Conservation (phyloP, 1,140 invertebrate genomes). For the Polyergus mexicanus region DNA sequence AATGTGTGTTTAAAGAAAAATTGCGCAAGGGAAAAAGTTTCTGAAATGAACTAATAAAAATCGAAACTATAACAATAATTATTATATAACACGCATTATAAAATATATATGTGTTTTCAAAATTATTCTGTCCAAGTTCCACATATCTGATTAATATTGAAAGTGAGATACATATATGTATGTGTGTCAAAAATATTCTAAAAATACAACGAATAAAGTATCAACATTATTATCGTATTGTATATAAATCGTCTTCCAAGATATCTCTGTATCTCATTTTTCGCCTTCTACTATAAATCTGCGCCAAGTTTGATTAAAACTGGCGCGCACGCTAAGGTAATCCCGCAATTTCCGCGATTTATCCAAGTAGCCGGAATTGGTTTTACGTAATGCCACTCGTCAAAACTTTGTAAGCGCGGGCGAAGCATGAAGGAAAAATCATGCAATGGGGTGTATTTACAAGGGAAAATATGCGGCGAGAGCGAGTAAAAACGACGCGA, state of each 20-base stretch:
- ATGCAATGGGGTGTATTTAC: slow-evolving; percentile 23
- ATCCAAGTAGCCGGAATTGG: background rate
- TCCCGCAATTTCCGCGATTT: slow-evolving; percentile 43
- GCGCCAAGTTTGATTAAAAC: slow-evolving; percentile 52
- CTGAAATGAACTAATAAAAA: background rate
- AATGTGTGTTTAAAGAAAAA: background rate
- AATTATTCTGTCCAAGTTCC: background rate
- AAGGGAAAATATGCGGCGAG: background rate
- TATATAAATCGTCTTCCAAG: background rate
- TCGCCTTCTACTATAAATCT: slow-evolving; percentile 34
- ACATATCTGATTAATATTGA: background rate
- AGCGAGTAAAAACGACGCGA: slow-evolving; percentile 22
- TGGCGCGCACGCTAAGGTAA: background rate
- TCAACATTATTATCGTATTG: background rate
- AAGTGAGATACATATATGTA: background rate
- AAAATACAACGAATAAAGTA: background rate
- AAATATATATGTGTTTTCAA: background rate
- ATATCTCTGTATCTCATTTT: slow-evolving; percentile 23
- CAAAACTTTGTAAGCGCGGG: slow-evolving; percentile 5
- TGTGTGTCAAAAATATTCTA: background rate
- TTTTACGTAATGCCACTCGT: background rate
- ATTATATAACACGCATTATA: background rate
- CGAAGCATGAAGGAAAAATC: slow-evolving; percentile 14
- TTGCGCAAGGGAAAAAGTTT: background rate
- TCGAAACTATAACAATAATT: background rate